Evolutionary conservation across 2,888 invertebrate species (phyloP).

Genomic region (Papilio gigon): DNA sequence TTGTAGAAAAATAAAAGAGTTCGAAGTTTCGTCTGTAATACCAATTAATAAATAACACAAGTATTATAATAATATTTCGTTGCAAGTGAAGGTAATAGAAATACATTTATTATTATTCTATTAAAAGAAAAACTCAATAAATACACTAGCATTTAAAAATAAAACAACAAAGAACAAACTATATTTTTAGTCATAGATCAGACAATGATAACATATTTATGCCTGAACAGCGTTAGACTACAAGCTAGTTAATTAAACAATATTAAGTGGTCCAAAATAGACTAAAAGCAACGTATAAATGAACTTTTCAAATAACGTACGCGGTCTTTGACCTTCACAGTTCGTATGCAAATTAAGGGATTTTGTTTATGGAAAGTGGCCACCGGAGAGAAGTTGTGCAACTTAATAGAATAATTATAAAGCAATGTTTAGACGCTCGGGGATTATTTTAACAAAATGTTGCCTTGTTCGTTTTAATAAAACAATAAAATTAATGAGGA

Average conservation of each 20-base stretch:
- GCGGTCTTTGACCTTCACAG: constrained; percentile 1
- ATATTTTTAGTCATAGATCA: too few relatives aligned
- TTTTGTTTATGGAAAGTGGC: constrained; percentile 18
- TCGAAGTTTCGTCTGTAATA: too few relatives aligned
- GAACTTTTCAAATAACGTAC: constrained; percentile 10
- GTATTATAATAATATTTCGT: too few relatives aligned
- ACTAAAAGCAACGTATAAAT: not conserved
- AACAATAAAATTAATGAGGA: not conserved
- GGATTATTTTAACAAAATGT: constrained; percentile 15
- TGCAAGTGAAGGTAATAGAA: too few relatives aligned
- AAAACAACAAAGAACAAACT: not conserved
- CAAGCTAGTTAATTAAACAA: constrained; percentile 7
- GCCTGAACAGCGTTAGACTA: not conserved
- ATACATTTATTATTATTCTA: too few relatives aligned
- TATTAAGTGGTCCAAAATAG: not conserved
- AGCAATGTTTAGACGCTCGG: not conserved
- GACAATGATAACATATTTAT: too few relatives aligned
- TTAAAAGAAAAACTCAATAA: too few relatives aligned
- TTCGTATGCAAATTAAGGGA: constrained; percentile 16
- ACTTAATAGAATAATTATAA: constrained; percentile 28
- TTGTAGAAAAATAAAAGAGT: too few relatives aligned
- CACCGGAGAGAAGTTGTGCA: constrained; percentile 20
- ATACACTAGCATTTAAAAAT: too few relatives aligned
- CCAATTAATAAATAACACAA: too few relatives aligned
- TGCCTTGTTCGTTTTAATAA: constrained; percentile 1